Evolutionary conservation across 2,113 vertebrate genomes (phyloP).

Genomic region (Himantopus leucocephalus): DNA sequence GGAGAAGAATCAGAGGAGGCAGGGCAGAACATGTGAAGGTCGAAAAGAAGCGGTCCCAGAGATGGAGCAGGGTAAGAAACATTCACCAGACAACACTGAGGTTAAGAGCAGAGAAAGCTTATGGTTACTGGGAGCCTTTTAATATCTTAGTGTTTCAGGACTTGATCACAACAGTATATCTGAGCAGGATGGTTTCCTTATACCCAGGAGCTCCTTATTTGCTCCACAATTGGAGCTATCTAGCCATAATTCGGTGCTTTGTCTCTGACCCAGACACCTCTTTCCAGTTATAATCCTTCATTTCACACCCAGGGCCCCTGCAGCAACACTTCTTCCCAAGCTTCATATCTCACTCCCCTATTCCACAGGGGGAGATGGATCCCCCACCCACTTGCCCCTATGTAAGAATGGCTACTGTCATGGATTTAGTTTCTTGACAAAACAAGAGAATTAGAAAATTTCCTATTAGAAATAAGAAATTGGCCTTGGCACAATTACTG

Average conservation of each 20-base stretch:
- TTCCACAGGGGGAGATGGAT: neutral
- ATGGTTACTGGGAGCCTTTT: neutral
- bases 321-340: neutral
- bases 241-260: neutral
- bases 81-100: neutral
- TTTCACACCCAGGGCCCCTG: neutral
- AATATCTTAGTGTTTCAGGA: neutral
- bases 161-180: neutral
- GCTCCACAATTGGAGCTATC: neutral
- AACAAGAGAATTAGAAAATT: neutral
- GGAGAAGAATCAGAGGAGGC: neutral
- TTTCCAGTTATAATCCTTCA: neutral
- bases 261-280: neutral
- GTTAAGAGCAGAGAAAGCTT: neutral
- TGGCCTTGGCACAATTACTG: neutral
- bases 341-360: neutral
- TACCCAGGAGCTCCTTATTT: neutral
- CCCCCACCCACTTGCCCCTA: fast-evolving
- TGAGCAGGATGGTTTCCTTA: neutral
- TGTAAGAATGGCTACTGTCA: neutral
- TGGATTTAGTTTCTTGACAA: neutral
- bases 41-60: neutral
- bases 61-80: neutral
- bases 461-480: neutral
- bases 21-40: neutral